Percentiles rank a stretch among this genome's conserved stretches.
Evolutionary conservation across 2,797 vertebrate species (phyloP).

Genomic region (Notoglanidium macrostoma): DNA sequence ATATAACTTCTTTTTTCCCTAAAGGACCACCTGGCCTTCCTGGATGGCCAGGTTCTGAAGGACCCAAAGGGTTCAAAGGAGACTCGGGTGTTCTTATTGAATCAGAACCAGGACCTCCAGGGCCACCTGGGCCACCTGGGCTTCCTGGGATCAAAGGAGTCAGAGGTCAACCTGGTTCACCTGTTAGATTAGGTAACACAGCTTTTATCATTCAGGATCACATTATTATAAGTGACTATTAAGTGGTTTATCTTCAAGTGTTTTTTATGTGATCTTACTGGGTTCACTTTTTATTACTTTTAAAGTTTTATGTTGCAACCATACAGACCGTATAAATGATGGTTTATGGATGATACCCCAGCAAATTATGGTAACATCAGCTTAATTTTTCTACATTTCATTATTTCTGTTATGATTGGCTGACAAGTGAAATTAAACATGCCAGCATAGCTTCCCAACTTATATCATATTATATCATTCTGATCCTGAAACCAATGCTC

Average conservation of each 20-base stretch:
- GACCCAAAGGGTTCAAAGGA: slow-evolving; percentile 58
- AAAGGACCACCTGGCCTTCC: slow-evolving; percentile 55
- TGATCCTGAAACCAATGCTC: no score
- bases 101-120: slow-evolving; percentile 51
- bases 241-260: background rate
- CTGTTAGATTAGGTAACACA: slow-evolving; percentile 11
- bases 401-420: background rate
- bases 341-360: background rate
- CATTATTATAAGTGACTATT: background rate
- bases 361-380: background rate
- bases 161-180: background rate
- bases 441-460: no score
- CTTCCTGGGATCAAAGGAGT: slow-evolving; percentile 22
- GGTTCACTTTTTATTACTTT: background rate
- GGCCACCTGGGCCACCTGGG: background rate
- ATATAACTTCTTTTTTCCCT: background rate
- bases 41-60: slow-evolving; percentile 63
- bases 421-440: background rate
- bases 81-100: slow-evolving; percentile 55
- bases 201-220: background rate
- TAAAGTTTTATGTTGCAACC: no score
- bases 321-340: background rate
- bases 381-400: background rate
- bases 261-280: background rate
- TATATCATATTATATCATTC: background rate